Evolutionary conservation across 2,797 vertebrate genomes (phyloP).

Genomic region (Astyanax mexicanus): DNA sequence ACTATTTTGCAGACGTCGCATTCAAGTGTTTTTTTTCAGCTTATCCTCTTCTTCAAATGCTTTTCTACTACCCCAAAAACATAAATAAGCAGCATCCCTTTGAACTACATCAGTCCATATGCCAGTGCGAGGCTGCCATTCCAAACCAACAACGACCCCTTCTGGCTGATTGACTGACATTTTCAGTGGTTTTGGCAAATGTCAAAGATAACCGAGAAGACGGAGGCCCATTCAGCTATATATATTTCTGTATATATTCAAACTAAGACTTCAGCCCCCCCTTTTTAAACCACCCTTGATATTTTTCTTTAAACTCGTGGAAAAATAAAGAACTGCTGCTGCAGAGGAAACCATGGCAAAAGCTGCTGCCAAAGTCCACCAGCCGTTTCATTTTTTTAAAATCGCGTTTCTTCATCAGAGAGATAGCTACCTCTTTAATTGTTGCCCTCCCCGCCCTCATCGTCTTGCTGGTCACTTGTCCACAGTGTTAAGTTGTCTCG

Average conservation of each 20-base stretch:
- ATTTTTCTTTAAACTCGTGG: conserved; percentile 89
- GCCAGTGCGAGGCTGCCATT: conserved; percentile 94
- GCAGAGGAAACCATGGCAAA: conserved; percentile 95
- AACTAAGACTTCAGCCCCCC: conserved; percentile 92
- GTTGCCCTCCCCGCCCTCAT: conserved; percentile 98
- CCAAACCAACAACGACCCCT: conserved; percentile 92
- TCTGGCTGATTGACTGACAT: conserved; percentile 86
- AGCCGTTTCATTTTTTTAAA: conserved; percentile 72
- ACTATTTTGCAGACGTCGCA: conserved; percentile 83
- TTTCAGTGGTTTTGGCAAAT: conserved; percentile 99
- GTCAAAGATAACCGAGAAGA: conserved; percentile 98
- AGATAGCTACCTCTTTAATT: conserved; percentile 83
- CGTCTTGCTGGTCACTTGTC: conserved; percentile 99
- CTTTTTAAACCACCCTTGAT: conserved; percentile 69
- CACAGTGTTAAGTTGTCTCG: conserved; percentile 99
- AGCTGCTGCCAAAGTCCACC: conserved; percentile 94
- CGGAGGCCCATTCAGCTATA: conserved; percentile 82
- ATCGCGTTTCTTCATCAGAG: conserved; percentile 60
- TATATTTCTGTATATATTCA: conserved; percentile 78
- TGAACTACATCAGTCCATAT: conserved; percentile 92
- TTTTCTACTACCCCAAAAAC: conserved; percentile 88
- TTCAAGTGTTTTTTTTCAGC: conserved; percentile 72
- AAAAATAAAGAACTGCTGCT: conserved; percentile 97
- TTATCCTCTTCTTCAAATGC: conserved; percentile 77
- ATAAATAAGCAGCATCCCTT: conserved; percentile 94